These are phyloP conservation scores for Gymnocheta viridis DNA, from an alignment of 2,888 invertebrate genomes.

Conservation along the genomic window DNA sequence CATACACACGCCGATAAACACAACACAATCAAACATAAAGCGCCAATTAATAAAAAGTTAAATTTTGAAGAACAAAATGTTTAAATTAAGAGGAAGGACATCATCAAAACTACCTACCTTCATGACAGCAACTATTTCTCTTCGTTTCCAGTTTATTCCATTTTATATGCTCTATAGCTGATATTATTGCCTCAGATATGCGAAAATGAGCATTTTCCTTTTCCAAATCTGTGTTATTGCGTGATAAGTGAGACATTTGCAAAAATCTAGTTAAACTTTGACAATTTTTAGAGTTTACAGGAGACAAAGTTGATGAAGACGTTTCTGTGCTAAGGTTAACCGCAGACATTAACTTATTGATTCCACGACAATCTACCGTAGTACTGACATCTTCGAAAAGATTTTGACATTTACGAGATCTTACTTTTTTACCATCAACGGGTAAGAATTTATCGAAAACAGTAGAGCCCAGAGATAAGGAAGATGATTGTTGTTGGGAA, in stretches of 20 bases:
- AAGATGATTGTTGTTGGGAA: constrained; percentile 31
- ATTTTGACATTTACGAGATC: constrained; percentile 74
- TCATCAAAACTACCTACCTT: constrained; percentile 60
- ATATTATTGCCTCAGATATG: constrained; percentile 91
- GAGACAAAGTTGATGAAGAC: constrained; percentile 49
- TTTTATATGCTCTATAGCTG: constrained; percentile 89
- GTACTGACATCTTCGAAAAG: constrained; percentile 78
- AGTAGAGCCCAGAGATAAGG: constrained; percentile 69
- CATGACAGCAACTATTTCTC: constrained; percentile 36
- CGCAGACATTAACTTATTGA: neutral
- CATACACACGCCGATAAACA: no score
- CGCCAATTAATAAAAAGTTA: no score
- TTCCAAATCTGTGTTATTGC: constrained; percentile 89
- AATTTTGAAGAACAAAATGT: no score
- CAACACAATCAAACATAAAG: no score
- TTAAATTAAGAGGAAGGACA: no score
- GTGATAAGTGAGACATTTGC: constrained; percentile 87
- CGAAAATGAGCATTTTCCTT: constrained; percentile 93
- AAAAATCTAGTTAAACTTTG: constrained; percentile 89
- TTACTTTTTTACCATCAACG: constrained; percentile 79
- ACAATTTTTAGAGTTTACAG: constrained; percentile 77
- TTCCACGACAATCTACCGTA: constrained; percentile 73
- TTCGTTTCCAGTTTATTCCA: constrained; percentile 83
- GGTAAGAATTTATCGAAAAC: constrained; percentile 79
- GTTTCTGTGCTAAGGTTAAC: neutral